Percentiles rank a stretch among this genome's conserved stretches.
Conservation (phyloP, 2,797 vertebrate genomes). For the Taenioides sp. region DNA sequence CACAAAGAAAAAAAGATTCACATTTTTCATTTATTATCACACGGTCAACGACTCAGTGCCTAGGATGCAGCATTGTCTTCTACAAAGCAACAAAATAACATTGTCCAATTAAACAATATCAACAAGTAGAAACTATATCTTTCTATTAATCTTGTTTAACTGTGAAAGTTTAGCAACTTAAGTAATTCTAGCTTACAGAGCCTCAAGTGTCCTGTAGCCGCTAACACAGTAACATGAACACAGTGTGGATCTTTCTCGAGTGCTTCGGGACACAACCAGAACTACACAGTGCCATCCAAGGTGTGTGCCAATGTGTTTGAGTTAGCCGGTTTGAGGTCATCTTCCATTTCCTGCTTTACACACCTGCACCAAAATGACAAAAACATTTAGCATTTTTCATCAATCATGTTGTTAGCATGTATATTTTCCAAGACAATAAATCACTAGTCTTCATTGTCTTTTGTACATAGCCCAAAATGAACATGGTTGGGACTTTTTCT, state of each 20-base stretch:
- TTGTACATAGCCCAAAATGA: too few species aligned
- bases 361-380: slow-evolving; percentile 68
- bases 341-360: slow-evolving; percentile 87
- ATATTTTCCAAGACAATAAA: too few species aligned
- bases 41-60: slow-evolving; percentile 72
- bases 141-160: slow-evolving; percentile 87
- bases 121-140: slow-evolving; percentile 43
- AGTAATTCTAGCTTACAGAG: slow-evolving; percentile 78
- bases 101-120: slow-evolving; percentile 77
- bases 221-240: slow-evolving; percentile 78
- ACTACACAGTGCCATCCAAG: slow-evolving; percentile 87
- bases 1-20: slow-evolving; percentile 60
- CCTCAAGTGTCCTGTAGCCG: slow-evolving; percentile 68
- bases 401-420: too few species aligned
- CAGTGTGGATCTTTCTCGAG: slow-evolving; percentile 90
- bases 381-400: not conserved
- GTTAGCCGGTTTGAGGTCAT: slow-evolving; percentile 84
- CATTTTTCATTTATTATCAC: slow-evolving; percentile 41
- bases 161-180: slow-evolving; percentile 78
- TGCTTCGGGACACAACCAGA: slow-evolving; percentile 81
- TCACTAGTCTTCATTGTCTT: too few species aligned
- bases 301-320: slow-evolving; percentile 91
- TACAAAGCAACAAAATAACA: slow-evolving; percentile 67
- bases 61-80: slow-evolving; percentile 83
- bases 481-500: too few species aligned